These are phyloP conservation scores for Cerastis rubricosa DNA, from an alignment of 2,888 invertebrate genomes.

Conservation along the genomic window DNA sequence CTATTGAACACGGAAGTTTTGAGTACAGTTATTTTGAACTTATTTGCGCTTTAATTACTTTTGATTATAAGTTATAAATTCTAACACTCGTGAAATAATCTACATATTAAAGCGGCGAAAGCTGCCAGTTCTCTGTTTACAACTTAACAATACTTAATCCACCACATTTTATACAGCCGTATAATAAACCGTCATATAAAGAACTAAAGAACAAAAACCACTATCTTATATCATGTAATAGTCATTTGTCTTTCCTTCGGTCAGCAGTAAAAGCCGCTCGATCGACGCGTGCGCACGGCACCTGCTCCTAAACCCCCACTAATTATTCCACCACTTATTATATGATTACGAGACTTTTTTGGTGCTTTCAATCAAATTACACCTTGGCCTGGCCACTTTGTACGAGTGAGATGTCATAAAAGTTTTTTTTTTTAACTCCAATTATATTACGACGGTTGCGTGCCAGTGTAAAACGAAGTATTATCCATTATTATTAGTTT, in stretches of 20 bases:
- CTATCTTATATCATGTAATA: constrained; percentile 69
- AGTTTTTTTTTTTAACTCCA: constrained; percentile 76
- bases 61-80: constrained; percentile 5
- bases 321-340: constrained; percentile 90
- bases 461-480: constrained; percentile 85
- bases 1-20: constrained; percentile 54
- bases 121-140: constrained; percentile 39
- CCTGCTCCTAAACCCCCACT: constrained; percentile 88
- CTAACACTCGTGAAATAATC: neutral
- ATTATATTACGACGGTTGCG: constrained; percentile 77
- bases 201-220: constrained; percentile 55
- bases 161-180: constrained; percentile 58
- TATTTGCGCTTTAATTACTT: constrained; percentile 24
- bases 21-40: constrained; percentile 37
- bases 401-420: constrained; percentile 90
- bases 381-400: constrained; percentile 88
- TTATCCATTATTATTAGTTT: constrained; percentile 72
- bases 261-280: constrained; percentile 69
- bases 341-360: constrained; percentile 90
- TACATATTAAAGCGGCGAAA: constrained; percentile 15
- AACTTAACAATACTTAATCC: constrained; percentile 55
- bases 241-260: constrained; percentile 78
- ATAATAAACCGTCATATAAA: constrained; percentile 46
- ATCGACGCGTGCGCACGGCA: constrained; percentile 73
- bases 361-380: constrained; percentile 91